Evolutionary conservation across 1,140 invertebrate species (phyloP), one percentile per base, ranked within the genome.

Genomic region (Euglossa dilemma): DNA sequence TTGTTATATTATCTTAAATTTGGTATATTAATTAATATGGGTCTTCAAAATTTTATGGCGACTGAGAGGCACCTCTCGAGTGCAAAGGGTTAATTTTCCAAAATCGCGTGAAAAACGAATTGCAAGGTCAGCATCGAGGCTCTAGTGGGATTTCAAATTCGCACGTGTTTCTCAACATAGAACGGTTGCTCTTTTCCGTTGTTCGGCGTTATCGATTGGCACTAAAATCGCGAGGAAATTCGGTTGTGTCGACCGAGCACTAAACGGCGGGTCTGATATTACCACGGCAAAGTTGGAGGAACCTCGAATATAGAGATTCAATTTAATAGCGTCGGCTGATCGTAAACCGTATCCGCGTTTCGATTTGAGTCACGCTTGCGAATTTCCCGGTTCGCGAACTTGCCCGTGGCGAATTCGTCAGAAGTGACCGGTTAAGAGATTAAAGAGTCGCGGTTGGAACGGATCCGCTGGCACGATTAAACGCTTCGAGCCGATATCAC

Each of bases 301-400:
- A 79, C 47, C 59, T 50, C 50, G 56, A 85, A 76, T 85, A 85
- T 81, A 87, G 79, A 63, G 79, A 85, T 88, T 85, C 86, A 45
- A 87, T 88, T 82, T 83, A 85, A 88, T 87, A 70, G 69, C 59
- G 28, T 43, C 57, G 74, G 52, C 78, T 67, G 61, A 76, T 88
- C 87, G 87, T 88, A 88, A 88, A 88, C 77, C 56, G 72, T 74
- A 84, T 84, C 73, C 45, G 61, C 54, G 73, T 77, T 54, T 81
- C 72, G 82, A 87, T 88, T 87, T 80, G 61, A 87, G 73, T 88
- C 85, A 78, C 73, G 73, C 69, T 80, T 43, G 43, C 67, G 61
- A 84, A 84, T 83, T 84, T 80, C 61, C n/a, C 86, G 56, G 74
- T 85, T 4, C 36, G 4, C 85, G 43, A 77, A 78, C 61, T 78